Conservation (phyloP, 2,888 invertebrate genomes). For the Crocallis elinguaria region DNA sequence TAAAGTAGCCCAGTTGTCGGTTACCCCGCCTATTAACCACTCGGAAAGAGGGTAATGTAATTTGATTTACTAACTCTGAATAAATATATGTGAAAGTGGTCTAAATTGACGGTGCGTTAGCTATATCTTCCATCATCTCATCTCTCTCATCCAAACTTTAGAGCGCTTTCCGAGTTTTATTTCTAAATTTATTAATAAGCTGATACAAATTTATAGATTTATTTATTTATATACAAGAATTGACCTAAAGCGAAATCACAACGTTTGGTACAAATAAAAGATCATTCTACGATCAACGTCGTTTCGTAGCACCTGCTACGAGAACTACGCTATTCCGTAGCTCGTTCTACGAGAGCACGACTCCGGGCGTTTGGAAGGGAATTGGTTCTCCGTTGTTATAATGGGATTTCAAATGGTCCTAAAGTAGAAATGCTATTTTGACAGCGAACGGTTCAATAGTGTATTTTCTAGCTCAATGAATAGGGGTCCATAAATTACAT, state of each 20-base stretch:
- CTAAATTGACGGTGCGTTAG: too few relatives aligned
- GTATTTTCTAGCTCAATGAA: too few relatives aligned
- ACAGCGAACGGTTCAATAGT: neutral
- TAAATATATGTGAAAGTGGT: neutral
- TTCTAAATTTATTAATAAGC: too few relatives aligned
- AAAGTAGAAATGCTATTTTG: neutral
- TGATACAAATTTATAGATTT: too few relatives aligned
- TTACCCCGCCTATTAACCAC: slow-evolving; percentile 11
- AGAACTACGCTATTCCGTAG: slow-evolving; percentile 8
- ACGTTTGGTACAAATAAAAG: too few relatives aligned
- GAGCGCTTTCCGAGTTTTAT: too few relatives aligned
- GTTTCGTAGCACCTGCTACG: slow-evolving; percentile 13
- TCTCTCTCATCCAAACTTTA: too few relatives aligned
- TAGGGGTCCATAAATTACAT: too few relatives aligned
- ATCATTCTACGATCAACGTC: neutral
- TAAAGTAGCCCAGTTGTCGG: slow-evolving; percentile 17
- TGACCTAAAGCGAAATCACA: too few relatives aligned
- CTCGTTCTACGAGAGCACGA: neutral
- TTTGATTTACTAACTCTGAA: slow-evolving; percentile 13
- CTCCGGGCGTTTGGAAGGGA: neutral
- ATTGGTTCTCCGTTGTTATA: neutral
- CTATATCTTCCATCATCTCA: too few relatives aligned
- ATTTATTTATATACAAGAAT: too few relatives aligned
- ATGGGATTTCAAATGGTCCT: neutral
- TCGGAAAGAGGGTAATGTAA: slow-evolving; percentile 12